Conservation (phyloP, 2,113 vertebrate species). For the Oreocharis arfaki region DNA sequence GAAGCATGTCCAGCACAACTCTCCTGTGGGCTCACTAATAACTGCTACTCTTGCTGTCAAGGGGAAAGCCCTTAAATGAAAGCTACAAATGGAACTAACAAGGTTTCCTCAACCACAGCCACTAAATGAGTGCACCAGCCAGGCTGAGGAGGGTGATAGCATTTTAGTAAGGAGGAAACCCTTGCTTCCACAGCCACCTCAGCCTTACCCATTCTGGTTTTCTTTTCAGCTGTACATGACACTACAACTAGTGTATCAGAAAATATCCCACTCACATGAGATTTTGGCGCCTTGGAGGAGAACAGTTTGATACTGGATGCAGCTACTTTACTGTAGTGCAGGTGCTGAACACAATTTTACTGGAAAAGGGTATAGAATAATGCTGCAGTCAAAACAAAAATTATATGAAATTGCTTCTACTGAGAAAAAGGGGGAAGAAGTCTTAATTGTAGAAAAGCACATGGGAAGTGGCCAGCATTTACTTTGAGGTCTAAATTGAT, state of each 20-base stretch:
- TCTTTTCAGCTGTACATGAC: background rate
- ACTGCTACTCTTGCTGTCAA: background rate
- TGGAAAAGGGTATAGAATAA: background rate
- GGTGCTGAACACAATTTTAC: background rate
- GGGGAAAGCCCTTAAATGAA: background rate
- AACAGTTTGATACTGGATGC: background rate
- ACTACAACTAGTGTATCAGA: background rate
- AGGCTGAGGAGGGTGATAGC: background rate
- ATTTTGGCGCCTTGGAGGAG: background rate
- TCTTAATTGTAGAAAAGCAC: background rate
- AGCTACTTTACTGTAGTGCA: background rate
- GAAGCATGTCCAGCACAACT: background rate
- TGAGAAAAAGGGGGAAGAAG: background rate
- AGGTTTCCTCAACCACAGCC: background rate
- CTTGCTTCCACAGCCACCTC: background rate
- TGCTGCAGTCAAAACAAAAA: background rate
- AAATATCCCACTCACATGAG: background rate
- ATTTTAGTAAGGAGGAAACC: background rate
- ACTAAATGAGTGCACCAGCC: background rate
- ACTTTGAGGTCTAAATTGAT: background rate
- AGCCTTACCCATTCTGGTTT: background rate
- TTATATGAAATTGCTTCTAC: background rate
- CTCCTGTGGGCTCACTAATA: background rate
- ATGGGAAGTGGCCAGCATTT: background rate
- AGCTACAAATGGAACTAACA: background rate